Percentiles rank a stretch among this genome's conserved stretches.
phyloP scores from a whole-genome alignment of 2,113 vertebrate species.

The Microcebus murinus region DNA sequence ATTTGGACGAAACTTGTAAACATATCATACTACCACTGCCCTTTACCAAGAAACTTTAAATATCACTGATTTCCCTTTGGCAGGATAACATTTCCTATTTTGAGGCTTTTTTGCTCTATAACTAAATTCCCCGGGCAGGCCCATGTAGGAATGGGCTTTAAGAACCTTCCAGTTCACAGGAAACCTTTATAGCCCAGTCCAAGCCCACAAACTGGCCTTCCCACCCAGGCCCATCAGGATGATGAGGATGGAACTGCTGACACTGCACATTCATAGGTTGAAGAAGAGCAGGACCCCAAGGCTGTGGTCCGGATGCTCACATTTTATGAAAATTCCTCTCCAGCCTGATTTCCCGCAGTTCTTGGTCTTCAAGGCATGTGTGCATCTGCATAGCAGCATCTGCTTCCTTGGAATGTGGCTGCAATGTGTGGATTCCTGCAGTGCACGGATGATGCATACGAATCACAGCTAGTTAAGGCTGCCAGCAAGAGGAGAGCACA shows the following conservation, averaged over 20 bases:
- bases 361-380: not conserved
- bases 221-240: not conserved
- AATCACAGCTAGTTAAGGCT: not conserved
- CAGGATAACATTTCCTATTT: not conserved
- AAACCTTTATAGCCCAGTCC: not conserved
- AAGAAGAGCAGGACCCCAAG: not conserved
- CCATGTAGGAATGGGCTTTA: not conserved
- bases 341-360: not conserved
- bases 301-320: not conserved
- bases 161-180: not conserved
- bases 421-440: not conserved
- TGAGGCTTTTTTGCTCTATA: not conserved
- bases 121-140: not conserved
- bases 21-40: not conserved
- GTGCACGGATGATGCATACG: not conserved
- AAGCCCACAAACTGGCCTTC: not conserved
- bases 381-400: conserved; percentile 37
- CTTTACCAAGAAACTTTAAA: conserved; percentile 28
- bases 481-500: not conserved
- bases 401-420: conserved; percentile 37
- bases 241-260: not conserved
- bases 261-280: not conserved
- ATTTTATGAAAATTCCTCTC: conserved; percentile 48
- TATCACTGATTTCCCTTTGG: not conserved
- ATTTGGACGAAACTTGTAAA: conserved; percentile 10